Evolutionary conservation across 2,797 vertebrate species (phyloP), one percentile per base, ranked within the genome.

Genomic region (Girardinus metallicus): DNA sequence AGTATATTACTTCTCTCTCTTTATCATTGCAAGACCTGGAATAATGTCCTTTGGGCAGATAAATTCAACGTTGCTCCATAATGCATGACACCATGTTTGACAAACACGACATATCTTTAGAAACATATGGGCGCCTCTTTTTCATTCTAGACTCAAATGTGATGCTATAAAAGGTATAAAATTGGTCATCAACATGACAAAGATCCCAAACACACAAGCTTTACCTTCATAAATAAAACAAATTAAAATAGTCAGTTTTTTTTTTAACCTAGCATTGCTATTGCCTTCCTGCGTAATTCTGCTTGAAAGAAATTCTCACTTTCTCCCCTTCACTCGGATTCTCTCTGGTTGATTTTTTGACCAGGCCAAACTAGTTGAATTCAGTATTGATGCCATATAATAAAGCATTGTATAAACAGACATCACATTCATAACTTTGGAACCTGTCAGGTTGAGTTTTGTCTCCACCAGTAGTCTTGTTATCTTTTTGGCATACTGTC

Each of bases 401-500:
- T 23, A 36, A 36, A 34, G 31, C 16, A 26, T 5, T 70, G 10
- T 43, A 12, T 26, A 70, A 12, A 62, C 60, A 57, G 39, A 78
- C 86, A 74, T 18, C 43, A 62, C 79, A 88, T 88, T 88, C 85
- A 92, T 89, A 87, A 81, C 80, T 66, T 81, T 80, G 74, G 75
- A 85, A 86, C 62, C 77, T 91, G 86, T 75, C 85, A 90, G 78
- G 77, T 75, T 79, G 81, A 51, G 73, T 84, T 91, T 79, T 89
- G 88, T 90, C 76, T 75, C 78, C 77, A 74, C 75, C 81, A 83
- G 76, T 82, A 66, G 70, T 23, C 78, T 78, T 76, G 79, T 90
- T 93, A 92, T 94, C 88, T 84, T 74, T 72, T 51, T 76, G 83
- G 88, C 79, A 86, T 60, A 75, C 80, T 89, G 90, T 93, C 89